phyloP scores from a whole-genome alignment of 1,140 invertebrate genomes.

The Neuroterus valhalla region DNA sequence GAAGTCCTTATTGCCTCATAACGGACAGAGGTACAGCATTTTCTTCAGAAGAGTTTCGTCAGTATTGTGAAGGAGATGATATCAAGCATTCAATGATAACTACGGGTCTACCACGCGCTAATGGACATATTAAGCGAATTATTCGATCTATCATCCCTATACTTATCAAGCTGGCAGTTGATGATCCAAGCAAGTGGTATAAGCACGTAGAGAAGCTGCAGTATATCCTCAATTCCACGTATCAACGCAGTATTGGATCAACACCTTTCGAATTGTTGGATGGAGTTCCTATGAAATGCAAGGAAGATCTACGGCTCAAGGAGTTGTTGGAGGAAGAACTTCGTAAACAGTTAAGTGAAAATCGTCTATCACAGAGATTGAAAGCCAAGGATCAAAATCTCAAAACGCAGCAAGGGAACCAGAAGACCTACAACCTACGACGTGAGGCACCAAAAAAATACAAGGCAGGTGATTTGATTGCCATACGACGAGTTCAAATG shows the following conservation, averaged over 20 bases:
- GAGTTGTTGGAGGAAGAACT: not conserved
- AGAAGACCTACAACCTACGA: too few relatives aligned
- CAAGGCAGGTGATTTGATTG: too few relatives aligned
- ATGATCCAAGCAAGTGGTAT: too few relatives aligned
- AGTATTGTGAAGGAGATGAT: too few relatives aligned
- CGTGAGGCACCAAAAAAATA: too few relatives aligned
- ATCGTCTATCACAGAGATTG: not conserved
- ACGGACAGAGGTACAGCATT: too few relatives aligned
- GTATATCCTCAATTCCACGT: constrained; percentile 59
- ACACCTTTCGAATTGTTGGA: constrained; percentile 62
- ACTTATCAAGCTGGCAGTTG: constrained; percentile 57
- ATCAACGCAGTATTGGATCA: constrained; percentile 54
- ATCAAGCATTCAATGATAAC: constrained; percentile 60
- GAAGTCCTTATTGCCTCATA: constrained; percentile 51
- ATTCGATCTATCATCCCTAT: constrained; percentile 55
- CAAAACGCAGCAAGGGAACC: not conserved
- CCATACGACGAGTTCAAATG: too few relatives aligned
- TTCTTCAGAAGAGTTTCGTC: too few relatives aligned
- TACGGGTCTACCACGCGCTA: constrained; percentile 55
- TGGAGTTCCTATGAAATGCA: constrained; percentile 41
- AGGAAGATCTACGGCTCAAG: constrained; percentile 44
- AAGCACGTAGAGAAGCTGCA: too few relatives aligned
- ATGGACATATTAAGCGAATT: constrained; percentile 63
- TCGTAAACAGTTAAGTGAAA: too few relatives aligned
- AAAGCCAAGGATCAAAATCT: not conserved